Conservation (phyloP, 1,140 invertebrate genomes). For the Glossosoma conforme region DNA sequence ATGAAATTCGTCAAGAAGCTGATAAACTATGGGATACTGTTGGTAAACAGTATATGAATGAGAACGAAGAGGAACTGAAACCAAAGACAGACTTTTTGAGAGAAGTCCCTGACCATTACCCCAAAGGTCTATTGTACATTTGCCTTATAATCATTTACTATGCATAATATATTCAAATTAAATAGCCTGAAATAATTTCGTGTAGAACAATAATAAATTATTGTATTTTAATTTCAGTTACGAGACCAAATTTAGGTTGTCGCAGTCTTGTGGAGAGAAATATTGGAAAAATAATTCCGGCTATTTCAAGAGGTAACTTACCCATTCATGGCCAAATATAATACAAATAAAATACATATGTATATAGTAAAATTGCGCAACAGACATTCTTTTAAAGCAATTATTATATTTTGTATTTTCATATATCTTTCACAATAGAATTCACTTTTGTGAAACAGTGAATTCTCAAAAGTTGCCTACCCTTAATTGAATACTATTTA, state of each 20-base stretch:
- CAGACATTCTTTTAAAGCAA: too few species aligned
- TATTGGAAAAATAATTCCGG: constrained; percentile 65
- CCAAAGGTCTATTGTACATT: constrained; percentile 48
- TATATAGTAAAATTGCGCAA: too few species aligned
- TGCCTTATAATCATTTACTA: not conserved
- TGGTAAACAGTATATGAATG: constrained; percentile 64
- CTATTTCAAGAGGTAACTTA: constrained; percentile 50
- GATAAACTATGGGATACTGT: constrained; percentile 59
- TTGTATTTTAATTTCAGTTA: constrained; percentile 46
- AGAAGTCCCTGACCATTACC: constrained; percentile 60
- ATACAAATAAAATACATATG: too few species aligned
- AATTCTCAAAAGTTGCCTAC: too few species aligned
- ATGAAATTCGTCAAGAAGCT: constrained; percentile 56
- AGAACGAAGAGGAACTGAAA: constrained; percentile 68
- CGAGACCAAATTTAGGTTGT: constrained; percentile 71
- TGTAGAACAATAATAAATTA: not conserved
- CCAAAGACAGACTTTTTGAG: constrained; percentile 67
- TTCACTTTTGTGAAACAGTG: too few species aligned
- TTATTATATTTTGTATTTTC: too few species aligned
- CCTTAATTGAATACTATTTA: too few species aligned
- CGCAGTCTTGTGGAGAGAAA: constrained; percentile 62
- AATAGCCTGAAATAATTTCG: not conserved
- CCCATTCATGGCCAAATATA: too few species aligned
- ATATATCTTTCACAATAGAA: too few species aligned
- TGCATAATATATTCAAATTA: not conserved